Percentiles rank a stretch among this genome's conserved stretches.
phyloP scores from a whole-genome alignment of 2,797 vertebrate species.

The Cynodonichthys magdalenae region DNA sequence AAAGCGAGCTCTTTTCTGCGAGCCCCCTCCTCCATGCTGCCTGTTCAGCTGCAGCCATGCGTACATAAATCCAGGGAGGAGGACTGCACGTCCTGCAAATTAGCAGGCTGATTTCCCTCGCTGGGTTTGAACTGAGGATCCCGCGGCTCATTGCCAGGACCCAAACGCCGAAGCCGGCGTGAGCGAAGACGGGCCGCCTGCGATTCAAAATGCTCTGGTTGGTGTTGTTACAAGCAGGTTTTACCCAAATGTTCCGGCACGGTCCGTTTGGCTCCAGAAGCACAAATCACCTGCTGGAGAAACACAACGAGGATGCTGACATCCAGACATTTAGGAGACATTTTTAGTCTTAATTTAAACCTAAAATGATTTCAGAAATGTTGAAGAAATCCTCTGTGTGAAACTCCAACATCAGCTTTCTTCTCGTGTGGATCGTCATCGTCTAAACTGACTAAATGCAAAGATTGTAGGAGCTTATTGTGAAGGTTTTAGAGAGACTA shows the following conservation, averaged over 20 bases:
- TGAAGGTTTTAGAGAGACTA: too few species aligned
- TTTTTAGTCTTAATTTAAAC: not conserved
- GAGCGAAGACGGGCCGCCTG: slow-evolving; percentile 64
- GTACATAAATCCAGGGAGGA: slow-evolving; percentile 66
- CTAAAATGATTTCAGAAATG: too few species aligned
- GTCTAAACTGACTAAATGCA: too few species aligned
- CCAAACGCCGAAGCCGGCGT: slow-evolving; percentile 46
- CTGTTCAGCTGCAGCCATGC: slow-evolving; percentile 74
- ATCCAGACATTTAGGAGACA: not conserved
- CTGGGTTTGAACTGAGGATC: slow-evolving; percentile 75
- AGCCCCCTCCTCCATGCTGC: slow-evolving; percentile 38
- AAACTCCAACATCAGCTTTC: too few species aligned
- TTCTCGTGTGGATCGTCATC: too few species aligned
- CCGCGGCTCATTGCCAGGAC: slow-evolving; percentile 53
- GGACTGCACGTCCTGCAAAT: slow-evolving; percentile 80
- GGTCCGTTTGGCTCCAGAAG: slow-evolving; percentile 67
- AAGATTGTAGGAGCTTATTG: too few species aligned
- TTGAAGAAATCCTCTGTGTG: too few species aligned
- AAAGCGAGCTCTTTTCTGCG: slow-evolving; percentile 44
- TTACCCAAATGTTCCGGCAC: slow-evolving; percentile 78
- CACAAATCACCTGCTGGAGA: slow-evolving; percentile 4
- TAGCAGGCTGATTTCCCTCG: slow-evolving; percentile 80
- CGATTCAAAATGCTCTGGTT: slow-evolving; percentile 76
- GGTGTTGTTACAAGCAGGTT: slow-evolving; percentile 68
- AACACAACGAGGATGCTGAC: not conserved